A percentile compares a stretch with the other conserved stretches of the same genome.
Evolutionary conservation across 1,140 invertebrate genomes (phyloP).

Genomic region (Forficula auricularia): DNA sequence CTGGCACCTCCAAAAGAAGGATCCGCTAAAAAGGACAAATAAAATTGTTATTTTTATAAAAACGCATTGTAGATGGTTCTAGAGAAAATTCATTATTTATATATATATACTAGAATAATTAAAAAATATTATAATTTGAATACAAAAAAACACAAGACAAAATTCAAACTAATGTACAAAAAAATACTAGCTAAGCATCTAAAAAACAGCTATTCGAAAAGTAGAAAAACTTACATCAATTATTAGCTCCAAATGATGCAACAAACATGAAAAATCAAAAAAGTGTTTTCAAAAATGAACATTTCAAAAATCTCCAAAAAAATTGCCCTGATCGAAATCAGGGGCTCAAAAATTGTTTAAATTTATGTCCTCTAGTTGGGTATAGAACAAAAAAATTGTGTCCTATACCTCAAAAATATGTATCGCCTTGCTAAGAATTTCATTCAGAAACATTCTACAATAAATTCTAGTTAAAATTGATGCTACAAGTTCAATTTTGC

Average conservation of each 20-base stretch:
- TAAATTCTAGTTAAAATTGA: neutral
- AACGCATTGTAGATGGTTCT: too few species aligned
- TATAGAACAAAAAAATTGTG: too few species aligned
- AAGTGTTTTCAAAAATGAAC: conserved; percentile 10
- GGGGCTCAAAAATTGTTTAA: neutral
- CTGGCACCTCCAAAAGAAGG: conserved; percentile 68
- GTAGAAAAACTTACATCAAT: conserved; percentile 12
- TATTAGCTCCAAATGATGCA: conserved; percentile 9
- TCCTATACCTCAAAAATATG: neutral
- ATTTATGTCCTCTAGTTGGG: neutral
- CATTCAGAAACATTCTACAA: neutral
- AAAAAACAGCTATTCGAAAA: conserved; percentile 4
- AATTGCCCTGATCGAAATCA: neutral
- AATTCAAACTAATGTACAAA: conserved; percentile 19
- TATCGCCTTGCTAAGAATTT: neutral
- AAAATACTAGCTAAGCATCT: conserved; percentile 3
- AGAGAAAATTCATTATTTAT: conserved; percentile 7
- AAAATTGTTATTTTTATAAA: conserved; percentile 12
- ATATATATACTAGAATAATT: neutral
- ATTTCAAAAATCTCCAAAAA: neutral
- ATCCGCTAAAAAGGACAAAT: conserved; percentile 39
- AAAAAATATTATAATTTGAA: conserved; percentile 7
- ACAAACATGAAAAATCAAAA: conserved; percentile 12
- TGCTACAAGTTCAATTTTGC: neutral
- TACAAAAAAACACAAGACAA: conserved; percentile 25